Base-by-base conservation (phyloP, 2,113 vertebrate genomes). In the Ginglymostoma cirratum region DNA sequence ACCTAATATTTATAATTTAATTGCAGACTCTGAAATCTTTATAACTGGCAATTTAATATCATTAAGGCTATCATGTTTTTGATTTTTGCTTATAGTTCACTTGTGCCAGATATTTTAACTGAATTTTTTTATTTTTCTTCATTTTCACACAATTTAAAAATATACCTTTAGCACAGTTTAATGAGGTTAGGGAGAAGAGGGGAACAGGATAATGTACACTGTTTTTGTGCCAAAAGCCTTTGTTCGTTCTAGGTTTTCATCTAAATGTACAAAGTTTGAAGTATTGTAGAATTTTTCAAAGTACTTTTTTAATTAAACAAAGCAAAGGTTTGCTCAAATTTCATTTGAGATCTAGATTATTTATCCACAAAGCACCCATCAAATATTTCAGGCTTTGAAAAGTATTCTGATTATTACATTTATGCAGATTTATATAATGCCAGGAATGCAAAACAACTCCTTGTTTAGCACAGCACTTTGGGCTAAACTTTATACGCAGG, bases 111-210 rank as follows among this genome's bases (percentile, higher is more conserved):
- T 27, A 69, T 72, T 65, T 65, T 92, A 34, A 83, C 55, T 52
- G 87, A 90, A 90, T 95, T 94, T 72, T 95, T 94, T 72, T 69
- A 67, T 94, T 45, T 93, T 95, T 10, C 38, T 27, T 19, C 94
- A 27, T 72, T 45, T 70, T 30, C 23, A 76, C 14, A 61, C 80
- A 90, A 52, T 90, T 90, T 90, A 90, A 45, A 61, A 95, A 45
- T 76, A 7, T 69, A 48, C 14, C 93, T 94, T 69, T 48, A 70
- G 19, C 2, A 70, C 93, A 70, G 38, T 70, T 94, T 70, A 38
- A 38, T 61, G 52, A 55, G 23, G 17, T 69, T 94, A 30, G 42
- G 42, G 42, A 45, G 24, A 95, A 48, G 24, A 76, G 24, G 38
- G 24, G 67, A 24, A 52, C 10, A 34, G 24, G 66, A 76, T 10